Conservation (phyloP, 2,888 invertebrate species). For the Blastobasis adustella region DNA sequence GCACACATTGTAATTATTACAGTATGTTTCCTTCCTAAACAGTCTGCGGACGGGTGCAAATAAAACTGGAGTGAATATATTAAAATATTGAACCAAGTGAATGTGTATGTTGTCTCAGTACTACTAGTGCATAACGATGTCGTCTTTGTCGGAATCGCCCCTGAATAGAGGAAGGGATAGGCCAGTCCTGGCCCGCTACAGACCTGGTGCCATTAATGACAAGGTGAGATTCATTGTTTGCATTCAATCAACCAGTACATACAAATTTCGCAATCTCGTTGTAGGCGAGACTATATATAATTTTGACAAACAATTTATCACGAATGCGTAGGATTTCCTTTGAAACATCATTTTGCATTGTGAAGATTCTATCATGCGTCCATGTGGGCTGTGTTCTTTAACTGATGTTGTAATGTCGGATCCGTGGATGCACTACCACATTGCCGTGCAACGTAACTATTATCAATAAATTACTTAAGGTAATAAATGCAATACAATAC, state of each 20-base stretch:
- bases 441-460: too few relatives aligned
- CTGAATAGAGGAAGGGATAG: constrained; percentile 53
- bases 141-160: constrained; percentile 57
- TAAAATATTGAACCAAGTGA: constrained; percentile 10
- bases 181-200: constrained; percentile 62
- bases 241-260: too few relatives aligned
- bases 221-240: constrained; percentile 38
- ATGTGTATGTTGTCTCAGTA: constrained; percentile 16
- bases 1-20: constrained; percentile 51
- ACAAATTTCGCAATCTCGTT: neutral
- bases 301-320: constrained; percentile 20
- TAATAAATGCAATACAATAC: too few relatives aligned
- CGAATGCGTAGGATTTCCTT: constrained; percentile 23
- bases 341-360: constrained; percentile 20
- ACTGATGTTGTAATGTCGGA: constrained; percentile 3
- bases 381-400: constrained; percentile 10
- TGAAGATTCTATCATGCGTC: constrained; percentile 11
- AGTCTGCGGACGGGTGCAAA: constrained; percentile 32
- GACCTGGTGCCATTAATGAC: constrained; percentile 40
- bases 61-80: constrained; percentile 14
- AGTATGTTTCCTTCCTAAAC: constrained; percentile 62
- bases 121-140: constrained; percentile 35
- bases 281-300: constrained; percentile 15
- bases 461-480: too few relatives aligned
- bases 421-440: too few relatives aligned